Evolutionary conservation across 2,113 vertebrate genomes (phyloP).

Genomic region (Myocastor coypus): DNA sequence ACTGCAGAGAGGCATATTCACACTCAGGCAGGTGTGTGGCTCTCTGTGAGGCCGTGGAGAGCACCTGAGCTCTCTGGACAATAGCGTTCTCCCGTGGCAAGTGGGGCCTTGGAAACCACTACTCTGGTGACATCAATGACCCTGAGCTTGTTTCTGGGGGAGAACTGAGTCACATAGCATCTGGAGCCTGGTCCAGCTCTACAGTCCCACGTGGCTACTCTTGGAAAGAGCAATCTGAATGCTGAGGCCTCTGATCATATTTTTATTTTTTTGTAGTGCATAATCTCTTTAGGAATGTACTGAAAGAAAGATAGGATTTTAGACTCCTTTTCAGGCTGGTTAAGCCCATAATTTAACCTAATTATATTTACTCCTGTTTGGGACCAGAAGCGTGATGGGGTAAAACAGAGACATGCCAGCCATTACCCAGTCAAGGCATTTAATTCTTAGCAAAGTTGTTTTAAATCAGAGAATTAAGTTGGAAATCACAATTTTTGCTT

Average conservation of each 20-base stretch:
- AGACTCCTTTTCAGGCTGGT: slow-evolving; percentile 18
- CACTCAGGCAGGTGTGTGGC: background rate
- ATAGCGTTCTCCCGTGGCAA: background rate
- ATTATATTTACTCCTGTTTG: slow-evolving; percentile 62
- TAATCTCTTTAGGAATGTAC: slow-evolving; percentile 47
- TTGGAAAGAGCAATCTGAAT: background rate
- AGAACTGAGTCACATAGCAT: background rate
- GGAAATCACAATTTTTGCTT: background rate
- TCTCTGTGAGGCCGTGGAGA: background rate
- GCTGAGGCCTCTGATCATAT: background rate
- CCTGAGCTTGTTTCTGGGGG: background rate
- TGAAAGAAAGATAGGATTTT: slow-evolving; percentile 24
- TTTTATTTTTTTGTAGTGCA: background rate
- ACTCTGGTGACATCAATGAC: background rate
- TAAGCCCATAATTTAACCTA: slow-evolving; percentile 39
- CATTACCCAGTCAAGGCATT: slow-evolving; percentile 39
- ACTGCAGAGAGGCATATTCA: background rate
- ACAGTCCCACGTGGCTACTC: background rate
- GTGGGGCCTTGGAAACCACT: background rate
- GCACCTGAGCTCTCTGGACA: background rate
- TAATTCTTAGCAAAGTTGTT: slow-evolving; percentile 57
- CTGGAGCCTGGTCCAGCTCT: background rate
- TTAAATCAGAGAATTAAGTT: slow-evolving; percentile 42
- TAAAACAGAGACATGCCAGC: background rate
- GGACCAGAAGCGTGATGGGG: background rate